These are phyloP conservation scores for Sesamia nonagrioides DNA, from an alignment of 1,140 invertebrate species.

Conservation along the genomic window DNA sequence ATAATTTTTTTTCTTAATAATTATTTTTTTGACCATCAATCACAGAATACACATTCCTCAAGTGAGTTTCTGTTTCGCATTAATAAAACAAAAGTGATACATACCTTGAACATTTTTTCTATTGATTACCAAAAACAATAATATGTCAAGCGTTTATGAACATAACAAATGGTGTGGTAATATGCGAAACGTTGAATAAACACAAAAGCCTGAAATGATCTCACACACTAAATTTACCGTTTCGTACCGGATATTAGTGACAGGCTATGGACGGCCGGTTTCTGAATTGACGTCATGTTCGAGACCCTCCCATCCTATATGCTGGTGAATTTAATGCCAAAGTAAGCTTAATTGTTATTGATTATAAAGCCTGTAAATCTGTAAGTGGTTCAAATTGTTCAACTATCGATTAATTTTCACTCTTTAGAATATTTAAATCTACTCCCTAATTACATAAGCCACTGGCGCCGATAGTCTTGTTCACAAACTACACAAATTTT, in stretches of 20 bases:
- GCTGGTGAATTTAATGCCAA: background rate
- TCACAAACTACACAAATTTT: no score
- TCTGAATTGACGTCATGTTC: background rate
- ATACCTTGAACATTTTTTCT: background rate
- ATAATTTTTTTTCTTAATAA: no score
- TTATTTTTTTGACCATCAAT: background rate
- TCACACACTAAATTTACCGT: background rate
- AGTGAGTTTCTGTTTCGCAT: background rate
- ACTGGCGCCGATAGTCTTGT: no score
- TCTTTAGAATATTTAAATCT: background rate
- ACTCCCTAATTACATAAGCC: background rate
- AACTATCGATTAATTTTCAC: background rate
- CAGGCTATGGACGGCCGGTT: constrained; percentile 2
- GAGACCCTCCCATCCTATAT: background rate
- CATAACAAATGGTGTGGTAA: no score
- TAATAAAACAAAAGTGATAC: background rate
- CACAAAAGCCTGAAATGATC: background rate
- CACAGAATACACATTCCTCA: background rate
- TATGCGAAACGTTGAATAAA: background rate
- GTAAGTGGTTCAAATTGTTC: no score
- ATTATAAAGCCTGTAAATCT: no score
- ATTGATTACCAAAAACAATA: background rate
- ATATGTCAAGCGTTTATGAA: background rate
- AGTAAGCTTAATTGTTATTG: background rate
- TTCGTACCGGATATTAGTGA: background rate